Conservation (phyloP, 2,113 vertebrate species). For the Anas platyrhynchos region DNA sequence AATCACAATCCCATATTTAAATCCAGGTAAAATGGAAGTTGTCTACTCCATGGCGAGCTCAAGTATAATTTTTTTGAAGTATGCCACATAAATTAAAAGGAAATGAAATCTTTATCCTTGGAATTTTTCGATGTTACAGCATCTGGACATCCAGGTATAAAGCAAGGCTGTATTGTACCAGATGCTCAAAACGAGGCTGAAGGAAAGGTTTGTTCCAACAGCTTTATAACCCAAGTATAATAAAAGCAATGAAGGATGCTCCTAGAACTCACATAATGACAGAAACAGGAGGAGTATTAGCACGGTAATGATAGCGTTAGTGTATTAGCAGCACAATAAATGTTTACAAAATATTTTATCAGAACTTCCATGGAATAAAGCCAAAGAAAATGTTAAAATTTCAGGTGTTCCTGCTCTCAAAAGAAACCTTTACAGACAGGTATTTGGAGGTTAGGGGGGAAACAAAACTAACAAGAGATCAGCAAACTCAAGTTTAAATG, state of each 20-base stretch:
- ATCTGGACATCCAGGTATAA: not conserved
- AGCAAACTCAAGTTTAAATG: not conserved
- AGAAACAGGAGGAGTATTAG: not conserved
- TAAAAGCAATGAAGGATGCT: not conserved
- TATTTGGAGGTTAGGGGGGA: not conserved
- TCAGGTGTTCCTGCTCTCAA: not conserved
- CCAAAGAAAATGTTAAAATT: not conserved
- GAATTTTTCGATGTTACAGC: not conserved
- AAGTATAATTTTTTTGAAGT: not conserved
- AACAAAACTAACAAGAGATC: not conserved
- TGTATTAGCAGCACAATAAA: not conserved
- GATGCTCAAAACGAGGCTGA: not conserved
- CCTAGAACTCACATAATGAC: not conserved
- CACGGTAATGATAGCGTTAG: not conserved
- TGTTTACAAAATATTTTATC: not conserved
- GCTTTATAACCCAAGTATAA: not conserved
- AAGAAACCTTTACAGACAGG: not conserved
- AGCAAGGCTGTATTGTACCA: not conserved
- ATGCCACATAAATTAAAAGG: not conserved
- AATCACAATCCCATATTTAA: not conserved
- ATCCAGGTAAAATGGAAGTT: not conserved
- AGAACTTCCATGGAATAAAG: not conserved
- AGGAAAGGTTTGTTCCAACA: not conserved
- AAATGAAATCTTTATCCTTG: not conserved
- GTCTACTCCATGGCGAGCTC: not conserved